Conservation (phyloP, 1,140 invertebrate genomes). For the Ostrea edulis region DNA sequence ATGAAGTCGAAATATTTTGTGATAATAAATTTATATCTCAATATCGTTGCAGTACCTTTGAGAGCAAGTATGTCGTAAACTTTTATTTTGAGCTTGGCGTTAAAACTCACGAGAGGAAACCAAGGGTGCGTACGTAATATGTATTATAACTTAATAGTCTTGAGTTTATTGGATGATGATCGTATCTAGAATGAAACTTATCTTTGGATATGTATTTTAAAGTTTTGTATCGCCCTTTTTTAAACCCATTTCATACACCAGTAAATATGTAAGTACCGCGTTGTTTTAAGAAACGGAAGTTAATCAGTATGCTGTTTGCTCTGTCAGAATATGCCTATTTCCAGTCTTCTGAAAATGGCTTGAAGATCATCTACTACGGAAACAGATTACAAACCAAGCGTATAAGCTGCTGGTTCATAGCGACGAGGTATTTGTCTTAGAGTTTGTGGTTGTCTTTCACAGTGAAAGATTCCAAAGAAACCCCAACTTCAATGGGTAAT, state of each 20-base stretch:
- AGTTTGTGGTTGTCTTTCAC: background rate
- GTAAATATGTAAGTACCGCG: background rate
- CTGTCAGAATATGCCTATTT: background rate
- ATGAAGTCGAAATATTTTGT: too few species aligned
- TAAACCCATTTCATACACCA: too few species aligned
- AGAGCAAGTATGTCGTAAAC: too few species aligned
- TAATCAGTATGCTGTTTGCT: background rate
- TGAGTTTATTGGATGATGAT: too few species aligned
- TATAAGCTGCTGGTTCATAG: background rate
- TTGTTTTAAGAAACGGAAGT: background rate
- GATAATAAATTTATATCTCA: too few species aligned
- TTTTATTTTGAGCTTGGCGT: too few species aligned
- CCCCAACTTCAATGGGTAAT: background rate
- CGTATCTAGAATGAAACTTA: background rate
- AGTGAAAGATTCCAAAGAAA: constrained; percentile 8
- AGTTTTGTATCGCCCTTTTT: background rate
- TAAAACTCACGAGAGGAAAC: too few species aligned
- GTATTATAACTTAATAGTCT: too few species aligned
- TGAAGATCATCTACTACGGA: background rate
- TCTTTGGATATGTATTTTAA: background rate
- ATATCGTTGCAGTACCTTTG: too few species aligned
- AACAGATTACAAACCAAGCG: background rate
- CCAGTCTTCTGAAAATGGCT: background rate
- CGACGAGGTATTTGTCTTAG: constrained; percentile 2
- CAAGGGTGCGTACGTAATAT: too few species aligned